A percentile compares a stretch with the other conserved stretches of the same genome.
Conservation (phyloP, 2,888 invertebrate genomes). For the Zeuzera pyrina region DNA sequence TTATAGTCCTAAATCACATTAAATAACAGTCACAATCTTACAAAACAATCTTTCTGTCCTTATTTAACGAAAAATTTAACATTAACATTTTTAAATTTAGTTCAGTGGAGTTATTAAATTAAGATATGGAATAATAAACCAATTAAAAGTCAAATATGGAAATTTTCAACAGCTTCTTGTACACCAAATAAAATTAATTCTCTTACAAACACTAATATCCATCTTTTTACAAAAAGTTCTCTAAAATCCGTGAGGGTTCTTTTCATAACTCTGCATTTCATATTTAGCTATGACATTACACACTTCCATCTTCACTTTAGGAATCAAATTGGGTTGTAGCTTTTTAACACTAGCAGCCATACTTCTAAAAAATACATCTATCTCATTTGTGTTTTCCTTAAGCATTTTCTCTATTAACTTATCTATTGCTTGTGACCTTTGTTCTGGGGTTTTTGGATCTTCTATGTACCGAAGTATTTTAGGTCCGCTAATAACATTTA, state of each 20-base stretch:
- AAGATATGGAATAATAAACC: too few relatives aligned
- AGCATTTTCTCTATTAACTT: slow-evolving; percentile 59
- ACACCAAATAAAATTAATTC: too few relatives aligned
- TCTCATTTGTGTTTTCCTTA: slow-evolving; percentile 62
- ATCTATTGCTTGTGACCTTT: slow-evolving; percentile 50
- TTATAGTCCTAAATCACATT: too few relatives aligned
- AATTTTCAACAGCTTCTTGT: too few relatives aligned
- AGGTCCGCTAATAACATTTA: slow-evolving; percentile 45
- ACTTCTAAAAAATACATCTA: slow-evolving; percentile 63
- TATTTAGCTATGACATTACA: slow-evolving; percentile 67
- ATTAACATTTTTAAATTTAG: too few relatives aligned
- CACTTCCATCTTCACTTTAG: slow-evolving; percentile 67
- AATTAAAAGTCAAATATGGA: too few relatives aligned
- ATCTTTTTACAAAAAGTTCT: too few relatives aligned
- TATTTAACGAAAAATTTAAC: too few relatives aligned
- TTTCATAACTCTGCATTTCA: slow-evolving; percentile 66
- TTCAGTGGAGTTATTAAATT: too few relatives aligned
- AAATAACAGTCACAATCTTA: too few relatives aligned
- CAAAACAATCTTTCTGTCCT: too few relatives aligned
- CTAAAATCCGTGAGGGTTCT: slow-evolving; percentile 31
- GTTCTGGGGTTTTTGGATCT: slow-evolving; percentile 28
- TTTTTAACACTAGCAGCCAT: slow-evolving; percentile 68
- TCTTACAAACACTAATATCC: too few relatives aligned
- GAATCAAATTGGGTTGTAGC: slow-evolving; percentile 60
- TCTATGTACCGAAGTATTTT: slow-evolving; percentile 51